Conservation (phyloP, 2,888 invertebrate genomes). For the Cantharis lateralis region DNA sequence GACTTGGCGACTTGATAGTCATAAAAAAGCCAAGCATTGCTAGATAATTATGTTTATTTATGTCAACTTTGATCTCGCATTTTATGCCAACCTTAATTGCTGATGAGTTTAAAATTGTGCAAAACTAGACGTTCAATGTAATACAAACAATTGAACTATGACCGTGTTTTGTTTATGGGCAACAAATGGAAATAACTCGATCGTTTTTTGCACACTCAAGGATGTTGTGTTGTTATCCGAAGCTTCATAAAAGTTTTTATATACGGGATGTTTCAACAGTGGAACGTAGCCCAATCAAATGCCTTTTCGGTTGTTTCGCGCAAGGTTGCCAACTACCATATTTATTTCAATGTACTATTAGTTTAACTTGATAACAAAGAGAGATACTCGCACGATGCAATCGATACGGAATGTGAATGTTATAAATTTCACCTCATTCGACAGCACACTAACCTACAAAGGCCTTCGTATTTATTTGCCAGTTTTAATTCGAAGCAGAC, state of each 20-base stretch:
- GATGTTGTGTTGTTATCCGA: neutral
- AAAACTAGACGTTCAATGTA: neutral
- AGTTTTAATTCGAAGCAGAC: slow-evolving; percentile 6
- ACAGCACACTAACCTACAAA: slow-evolving; percentile 28
- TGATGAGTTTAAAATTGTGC: neutral
- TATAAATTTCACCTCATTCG: slow-evolving; percentile 23
- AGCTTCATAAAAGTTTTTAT: neutral
- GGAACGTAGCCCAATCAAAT: too few species aligned
- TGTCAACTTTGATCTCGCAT: neutral
- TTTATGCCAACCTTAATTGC: neutral
- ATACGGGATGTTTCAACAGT: neutral
- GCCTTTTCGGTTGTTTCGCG: neutral
- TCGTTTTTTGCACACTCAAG: neutral
- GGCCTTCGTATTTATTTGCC: slow-evolving; percentile 14
- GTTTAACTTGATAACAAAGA: neutral
- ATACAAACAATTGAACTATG: slow-evolving; percentile 4
- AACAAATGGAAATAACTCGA: neutral
- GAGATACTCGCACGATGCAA: neutral
- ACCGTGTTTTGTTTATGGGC: neutral
- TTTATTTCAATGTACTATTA: neutral
- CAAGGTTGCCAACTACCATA: neutral
- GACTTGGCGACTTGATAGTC: neutral
- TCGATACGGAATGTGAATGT: neutral
- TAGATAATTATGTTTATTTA: neutral
- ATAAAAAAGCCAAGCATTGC: neutral